Evolutionary conservation across 1,140 invertebrate species (phyloP).

Genomic region (Drosophila eugracilis): DNA sequence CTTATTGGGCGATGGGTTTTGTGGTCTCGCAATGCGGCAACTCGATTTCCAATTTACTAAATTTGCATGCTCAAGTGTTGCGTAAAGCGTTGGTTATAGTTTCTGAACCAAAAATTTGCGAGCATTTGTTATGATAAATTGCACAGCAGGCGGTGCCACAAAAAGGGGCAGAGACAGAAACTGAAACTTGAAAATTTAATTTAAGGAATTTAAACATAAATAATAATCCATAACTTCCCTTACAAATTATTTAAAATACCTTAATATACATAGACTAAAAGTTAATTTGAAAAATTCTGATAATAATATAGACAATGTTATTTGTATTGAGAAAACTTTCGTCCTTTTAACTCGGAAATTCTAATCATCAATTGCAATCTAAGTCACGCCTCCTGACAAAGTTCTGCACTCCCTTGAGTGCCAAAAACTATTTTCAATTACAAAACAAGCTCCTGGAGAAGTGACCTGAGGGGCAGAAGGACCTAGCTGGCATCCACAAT

Average conservation of each 20-base stretch:
- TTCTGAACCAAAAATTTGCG: constrained; percentile 42
- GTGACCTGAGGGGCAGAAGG: constrained; percentile 18
- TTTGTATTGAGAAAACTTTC: neutral
- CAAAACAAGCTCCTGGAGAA: constrained; percentile 26
- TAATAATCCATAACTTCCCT: no score
- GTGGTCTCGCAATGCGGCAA: constrained; percentile 61
- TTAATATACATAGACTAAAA: no score
- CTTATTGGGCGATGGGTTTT: constrained; percentile 71
- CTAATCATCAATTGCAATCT: constrained; percentile 51
- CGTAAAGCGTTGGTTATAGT: constrained; percentile 52
- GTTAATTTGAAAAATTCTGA: no score
- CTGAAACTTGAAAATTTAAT: constrained; percentile 28
- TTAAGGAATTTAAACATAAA: no score
- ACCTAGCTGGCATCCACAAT: constrained; percentile 63
- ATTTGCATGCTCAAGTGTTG: constrained; percentile 71
- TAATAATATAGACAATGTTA: neutral
- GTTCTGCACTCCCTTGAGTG: constrained; percentile 22
- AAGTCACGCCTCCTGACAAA: constrained; percentile 53
- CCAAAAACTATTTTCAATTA: constrained; percentile 80
- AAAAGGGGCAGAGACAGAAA: neutral
- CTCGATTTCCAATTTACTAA: constrained; percentile 78
- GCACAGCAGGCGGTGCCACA: constrained; percentile 33
- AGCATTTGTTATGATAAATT: constrained; percentile 61
- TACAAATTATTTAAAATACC: no score
- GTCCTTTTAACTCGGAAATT: neutral